A percentile compares a stretch with the other conserved stretches of the same genome.
These are phyloP conservation scores for Clarias batrachus DNA, from an alignment of 2,113 vertebrate species.

Conservation along the genomic window DNA sequence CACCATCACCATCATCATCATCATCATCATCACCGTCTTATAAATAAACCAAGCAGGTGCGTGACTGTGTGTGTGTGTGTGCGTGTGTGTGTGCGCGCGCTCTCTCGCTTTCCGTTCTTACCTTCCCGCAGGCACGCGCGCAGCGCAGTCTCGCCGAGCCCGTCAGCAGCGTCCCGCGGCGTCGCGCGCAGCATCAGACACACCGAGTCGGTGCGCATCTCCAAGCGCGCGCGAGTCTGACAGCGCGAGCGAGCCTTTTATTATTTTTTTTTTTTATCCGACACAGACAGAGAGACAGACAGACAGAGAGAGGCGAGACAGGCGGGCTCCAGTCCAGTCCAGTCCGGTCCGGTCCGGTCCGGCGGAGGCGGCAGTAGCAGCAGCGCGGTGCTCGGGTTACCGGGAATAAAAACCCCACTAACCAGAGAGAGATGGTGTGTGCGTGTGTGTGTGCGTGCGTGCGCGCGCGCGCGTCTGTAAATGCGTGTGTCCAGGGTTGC, in stretches of 20 bases:
- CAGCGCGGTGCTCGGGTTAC: slow-evolving; percentile 15
- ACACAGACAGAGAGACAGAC: background rate
- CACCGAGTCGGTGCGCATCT: slow-evolving; percentile 14
- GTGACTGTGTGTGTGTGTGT: background rate
- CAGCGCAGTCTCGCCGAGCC: background rate
- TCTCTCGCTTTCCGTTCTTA: slow-evolving; percentile 7
- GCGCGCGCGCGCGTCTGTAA: background rate
- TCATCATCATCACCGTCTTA: background rate
- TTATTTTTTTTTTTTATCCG: too few species aligned
- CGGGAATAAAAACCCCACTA: slow-evolving; percentile 14
- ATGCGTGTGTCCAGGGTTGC: slow-evolving; percentile 8
- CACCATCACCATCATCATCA: too few species aligned
- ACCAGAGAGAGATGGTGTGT: slow-evolving; percentile 4
- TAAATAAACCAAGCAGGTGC: slow-evolving; percentile 1
- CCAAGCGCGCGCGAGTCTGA: slow-evolving; percentile 8
- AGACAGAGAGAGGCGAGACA: slow-evolving; percentile 23
- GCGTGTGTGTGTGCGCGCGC: background rate
- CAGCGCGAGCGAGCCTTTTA: slow-evolving; percentile 17
- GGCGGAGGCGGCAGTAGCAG: background rate
- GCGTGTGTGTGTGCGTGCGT: background rate
- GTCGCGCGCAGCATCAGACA: slow-evolving; percentile 18
- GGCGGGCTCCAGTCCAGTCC: background rate
- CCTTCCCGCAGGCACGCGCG: slow-evolving; percentile 31
- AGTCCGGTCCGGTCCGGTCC: background rate
- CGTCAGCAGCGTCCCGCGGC: slow-evolving; percentile 26